phyloP scores from a whole-genome alignment of 2,113 vertebrate genomes.

The Panurus biarmicus region DNA sequence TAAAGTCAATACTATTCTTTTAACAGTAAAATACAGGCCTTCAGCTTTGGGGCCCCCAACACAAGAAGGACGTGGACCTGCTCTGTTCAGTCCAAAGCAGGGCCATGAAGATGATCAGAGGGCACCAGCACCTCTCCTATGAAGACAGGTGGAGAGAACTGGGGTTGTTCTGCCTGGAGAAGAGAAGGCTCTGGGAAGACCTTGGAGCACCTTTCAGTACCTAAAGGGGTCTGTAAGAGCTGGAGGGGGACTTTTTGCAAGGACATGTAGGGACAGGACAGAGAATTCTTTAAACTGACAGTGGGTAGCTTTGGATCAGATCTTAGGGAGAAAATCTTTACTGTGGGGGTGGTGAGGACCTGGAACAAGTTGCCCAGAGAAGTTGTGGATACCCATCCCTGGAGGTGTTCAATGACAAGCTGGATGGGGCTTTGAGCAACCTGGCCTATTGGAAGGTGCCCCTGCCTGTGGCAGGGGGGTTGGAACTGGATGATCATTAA shows the following conservation, averaged over 20 bases:
- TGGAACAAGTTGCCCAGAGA: background rate
- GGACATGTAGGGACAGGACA: fast-evolving
- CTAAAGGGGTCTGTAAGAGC: background rate
- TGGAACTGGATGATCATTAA: background rate
- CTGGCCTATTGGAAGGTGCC: background rate
- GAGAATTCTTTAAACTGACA: background rate
- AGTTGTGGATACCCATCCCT: background rate
- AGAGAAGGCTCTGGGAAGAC: background rate
- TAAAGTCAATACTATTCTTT: background rate
- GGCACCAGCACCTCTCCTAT: background rate
- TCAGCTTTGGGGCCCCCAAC: background rate
- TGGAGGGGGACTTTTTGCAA: background rate
- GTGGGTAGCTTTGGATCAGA: background rate
- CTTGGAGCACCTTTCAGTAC: background rate
- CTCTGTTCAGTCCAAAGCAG: background rate
- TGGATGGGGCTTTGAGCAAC: background rate
- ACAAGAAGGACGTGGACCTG: background rate
- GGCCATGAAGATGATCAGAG: background rate
- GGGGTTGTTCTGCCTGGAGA: background rate
- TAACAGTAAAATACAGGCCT: background rate
- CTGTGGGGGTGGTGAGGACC: background rate
- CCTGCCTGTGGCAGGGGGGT: background rate
- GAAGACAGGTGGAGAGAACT: background rate
- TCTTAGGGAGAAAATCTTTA: background rate
- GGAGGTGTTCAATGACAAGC: background rate